Base-by-base conservation (phyloP, 2,113 vertebrate species). In the Pavo muticus region DNA sequence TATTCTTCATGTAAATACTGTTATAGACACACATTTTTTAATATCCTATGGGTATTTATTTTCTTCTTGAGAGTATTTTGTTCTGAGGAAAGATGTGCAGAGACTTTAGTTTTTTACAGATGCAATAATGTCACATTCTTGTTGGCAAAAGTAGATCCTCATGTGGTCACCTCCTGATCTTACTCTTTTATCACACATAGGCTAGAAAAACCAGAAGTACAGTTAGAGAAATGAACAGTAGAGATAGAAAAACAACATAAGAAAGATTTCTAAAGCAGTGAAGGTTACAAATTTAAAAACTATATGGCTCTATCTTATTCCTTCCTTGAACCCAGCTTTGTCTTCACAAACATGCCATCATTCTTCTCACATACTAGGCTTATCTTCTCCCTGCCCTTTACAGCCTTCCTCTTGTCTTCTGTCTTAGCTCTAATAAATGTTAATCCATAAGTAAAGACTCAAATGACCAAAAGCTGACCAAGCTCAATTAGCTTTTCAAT, bases 401-500 rank as follows among this genome's bases (percentile, higher is more conserved):
- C 30, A 88, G 72, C 74, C 75, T 88, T 95, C 63, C 50, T 83
- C 37, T 4, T 77, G 85, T 90, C 83, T 68, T 88, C 93, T 83
- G 71, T 48, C 23, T 79, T 93, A 93, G 71, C 30, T 73, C 50
- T 91, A 90, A 95, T 90, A 91, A 88, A 90, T 95, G 45, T 52
- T 63, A 94, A 94, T 93, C 60, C 64, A 8, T 32, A 88, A 70
- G 86, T 93, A 87, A 67, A 95, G 50, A n/a, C 75, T 91, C 90
- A 57, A 63, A 85, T 93, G 88, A 88, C 88, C 48, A 73, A 30
- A 54, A 91, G 75, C 78, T 87, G 77, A 84, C 44, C 82, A 59
- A 91, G 93, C 85, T 93, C 93, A 93, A 86, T 96, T 95, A 96
- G 69, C 88, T 94, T 79, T 93, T 93, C 91, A 72, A 96, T 96